Base-by-base conservation (phyloP, 1,140 invertebrate species). In the Sminthurides bifidus region DNA sequence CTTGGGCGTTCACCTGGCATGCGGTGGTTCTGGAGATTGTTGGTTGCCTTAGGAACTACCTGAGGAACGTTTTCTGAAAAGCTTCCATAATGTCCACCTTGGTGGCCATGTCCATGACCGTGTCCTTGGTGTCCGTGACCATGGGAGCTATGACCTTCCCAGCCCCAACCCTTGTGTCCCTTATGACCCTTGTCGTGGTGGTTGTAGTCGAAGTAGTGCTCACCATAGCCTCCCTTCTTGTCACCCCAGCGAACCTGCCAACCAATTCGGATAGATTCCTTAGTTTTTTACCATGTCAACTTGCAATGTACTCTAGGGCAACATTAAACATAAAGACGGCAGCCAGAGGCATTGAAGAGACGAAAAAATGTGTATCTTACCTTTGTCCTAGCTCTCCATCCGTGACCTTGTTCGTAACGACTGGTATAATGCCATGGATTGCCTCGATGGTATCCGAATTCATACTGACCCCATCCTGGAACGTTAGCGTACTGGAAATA, bases 201-300 rank as follows among this genome's bases (percentile, higher is more conserved):
- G 58, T 71, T 71, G 64, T 71, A 71, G 38, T 71, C 69, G 52
- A 55, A 71, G 65, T 69, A 71, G 45, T 70, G 68, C 60, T 71
- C 69, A 30, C 70, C 70, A 56, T 71, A 68, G 19, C 70, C 70
- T 31, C 64, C 68, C 30, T 71, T 54, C 12, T 66, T 65, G 45
- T 72, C 70, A 1, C 65, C 65, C 70, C 70, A 72, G 29, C 67
- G 66, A 15, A 72, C 68, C 68, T 70, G 52, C 14, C n/a, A 17
- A 21, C 21, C 4, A 19, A 17, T 0, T 40, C 48, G n/a, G n/a
- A n/a, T n/a, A n/a, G n/a, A n/a, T n/a, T n/a, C n/a, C n/a, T n/a
- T n/a, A n/a, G n/a, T n/a, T n/a, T n/a, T n/a, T n/a, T n/a, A n/a
- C n/a, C n/a, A n/a, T n/a, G n/a, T n/a, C n/a, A n/a, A n/a, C n/a